Evolutionary conservation across 1,140 invertebrate species (phyloP).

Genomic region (Lordiphosa mommai): DNA sequence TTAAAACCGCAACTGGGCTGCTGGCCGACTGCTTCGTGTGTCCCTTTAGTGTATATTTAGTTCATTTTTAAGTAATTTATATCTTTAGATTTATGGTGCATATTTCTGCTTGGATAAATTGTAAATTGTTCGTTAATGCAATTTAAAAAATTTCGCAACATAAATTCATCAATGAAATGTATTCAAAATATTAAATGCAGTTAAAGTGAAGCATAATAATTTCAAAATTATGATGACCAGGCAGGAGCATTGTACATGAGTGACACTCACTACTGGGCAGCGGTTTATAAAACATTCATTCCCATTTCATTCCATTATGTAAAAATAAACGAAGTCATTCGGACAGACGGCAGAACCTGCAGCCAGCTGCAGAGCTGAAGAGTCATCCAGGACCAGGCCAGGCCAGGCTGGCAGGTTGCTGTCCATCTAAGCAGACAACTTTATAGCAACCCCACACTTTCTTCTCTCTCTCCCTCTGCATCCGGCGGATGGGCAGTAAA

Average conservation of each 20-base stretch:
- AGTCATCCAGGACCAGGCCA: constrained; percentile 18
- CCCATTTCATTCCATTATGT: constrained; percentile 77
- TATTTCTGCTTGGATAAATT: too few species aligned
- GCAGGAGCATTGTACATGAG: neutral
- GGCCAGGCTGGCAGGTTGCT: constrained; percentile 24
- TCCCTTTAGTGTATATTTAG: too few species aligned
- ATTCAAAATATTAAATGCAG: too few species aligned
- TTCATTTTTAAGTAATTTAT: too few species aligned
- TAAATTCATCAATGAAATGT: too few species aligned
- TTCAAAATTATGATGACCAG: constrained; percentile 34
- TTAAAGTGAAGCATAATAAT: constrained; percentile 37
- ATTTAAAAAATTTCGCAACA: too few species aligned
- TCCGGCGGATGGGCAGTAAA: constrained; percentile 69
- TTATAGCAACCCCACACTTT: constrained; percentile 15
- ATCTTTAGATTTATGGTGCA: too few species aligned
- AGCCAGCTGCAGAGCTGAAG: constrained; percentile 9
- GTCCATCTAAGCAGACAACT: constrained; percentile 48
- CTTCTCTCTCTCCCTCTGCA: constrained; percentile 13
- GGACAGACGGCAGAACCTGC: constrained; percentile 2
- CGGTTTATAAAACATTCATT: constrained; percentile 75
- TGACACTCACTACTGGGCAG: constrained; percentile 19
- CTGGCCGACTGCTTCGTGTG: too few species aligned
- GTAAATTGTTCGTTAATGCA: too few species aligned
- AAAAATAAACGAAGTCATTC: constrained; percentile 74
- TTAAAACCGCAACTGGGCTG: constrained; percentile 30